Percentiles rank a stretch among this genome's conserved stretches.
Conservation (phyloP, 2,113 vertebrate species). For the Gambusia holbrooki region DNA sequence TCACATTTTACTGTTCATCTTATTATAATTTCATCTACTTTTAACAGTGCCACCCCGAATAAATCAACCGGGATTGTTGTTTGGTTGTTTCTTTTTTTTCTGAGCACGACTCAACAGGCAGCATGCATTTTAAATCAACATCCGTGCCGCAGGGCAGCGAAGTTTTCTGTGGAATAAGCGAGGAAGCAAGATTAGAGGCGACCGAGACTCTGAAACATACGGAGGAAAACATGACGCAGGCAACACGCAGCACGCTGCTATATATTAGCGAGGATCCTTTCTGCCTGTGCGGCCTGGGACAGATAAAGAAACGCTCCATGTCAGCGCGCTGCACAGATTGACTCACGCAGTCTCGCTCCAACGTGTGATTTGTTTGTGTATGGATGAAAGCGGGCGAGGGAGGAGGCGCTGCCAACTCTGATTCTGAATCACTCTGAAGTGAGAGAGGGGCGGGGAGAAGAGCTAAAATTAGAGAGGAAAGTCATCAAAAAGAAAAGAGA, state of each 20-base stretch:
- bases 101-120: conserved; percentile 2
- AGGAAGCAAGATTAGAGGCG: conserved; percentile 12
- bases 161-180: conserved; percentile 26
- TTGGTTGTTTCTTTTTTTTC: neutral
- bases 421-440: conserved; percentile 34
- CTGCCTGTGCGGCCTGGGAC: conserved; percentile 5
- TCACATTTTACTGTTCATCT: too few relatives aligned
- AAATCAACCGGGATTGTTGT: too few relatives aligned
- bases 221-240: conserved; percentile 44
- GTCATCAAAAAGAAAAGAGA: neutral
- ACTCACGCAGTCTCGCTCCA: conserved; percentile 10
- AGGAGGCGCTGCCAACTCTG: neutral
- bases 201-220: neutral
- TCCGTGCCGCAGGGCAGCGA: neutral
- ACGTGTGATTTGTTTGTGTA: conserved; percentile 7
- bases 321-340: neutral
- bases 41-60: neutral
- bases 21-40: neutral
- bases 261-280: neutral
- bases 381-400: conserved; percentile 1
- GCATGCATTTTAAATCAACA: neutral
- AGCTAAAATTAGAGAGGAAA: conserved; percentile 10
- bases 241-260: too few relatives aligned
- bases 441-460: neutral
- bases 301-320: neutral